A percentile compares a stretch with the other conserved stretches of the same genome.
These are phyloP conservation scores for Silurus lanzhouensis DNA, from an alignment of 2,797 vertebrate genomes.

Conservation along the genomic window DNA sequence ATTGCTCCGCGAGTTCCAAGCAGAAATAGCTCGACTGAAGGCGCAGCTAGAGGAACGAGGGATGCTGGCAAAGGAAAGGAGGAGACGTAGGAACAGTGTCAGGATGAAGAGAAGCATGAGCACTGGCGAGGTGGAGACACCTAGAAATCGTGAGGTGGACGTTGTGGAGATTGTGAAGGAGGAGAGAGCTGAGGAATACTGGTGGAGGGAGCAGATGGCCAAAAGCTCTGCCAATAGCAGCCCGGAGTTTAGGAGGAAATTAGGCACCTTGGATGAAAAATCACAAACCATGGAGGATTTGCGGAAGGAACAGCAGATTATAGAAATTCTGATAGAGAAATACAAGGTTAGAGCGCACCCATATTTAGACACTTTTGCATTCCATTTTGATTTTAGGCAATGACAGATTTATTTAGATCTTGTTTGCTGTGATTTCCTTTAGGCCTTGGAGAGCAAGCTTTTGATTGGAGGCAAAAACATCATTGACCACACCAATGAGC, in stretches of 20 bases:
- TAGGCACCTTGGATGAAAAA: conserved; percentile 84
- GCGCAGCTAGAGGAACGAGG: conserved; percentile 90
- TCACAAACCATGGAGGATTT: conserved; percentile 88
- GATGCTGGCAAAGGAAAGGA: conserved; percentile 87
- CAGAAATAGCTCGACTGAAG: conserved; percentile 90
- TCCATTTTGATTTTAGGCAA: neutral
- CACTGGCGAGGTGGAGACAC: conserved; percentile 72
- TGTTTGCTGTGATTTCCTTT: conserved; percentile 37
- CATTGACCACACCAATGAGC: conserved; percentile 95
- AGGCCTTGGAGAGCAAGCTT: conserved; percentile 97
- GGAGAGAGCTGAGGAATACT: conserved; percentile 80
- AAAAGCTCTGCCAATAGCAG: conserved; percentile 80
- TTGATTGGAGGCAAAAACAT: conserved; percentile 93
- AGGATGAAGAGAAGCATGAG: conserved; percentile 79
- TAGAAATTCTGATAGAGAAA: conserved; percentile 90
- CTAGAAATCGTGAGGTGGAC: conserved; percentile 71
- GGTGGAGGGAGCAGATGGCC: conserved; percentile 80
- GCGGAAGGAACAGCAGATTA: conserved; percentile 87
- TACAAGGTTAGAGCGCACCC: conserved; percentile 82
- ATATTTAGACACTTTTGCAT: neutral
- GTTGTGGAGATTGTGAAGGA: conserved; percentile 74
- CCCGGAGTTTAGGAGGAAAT: conserved; percentile 81
- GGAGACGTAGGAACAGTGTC: conserved; percentile 81
- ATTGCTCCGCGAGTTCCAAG: conserved; percentile 91
- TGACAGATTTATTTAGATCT: conserved; percentile 32